Evolutionary conservation across 1,140 invertebrate species (phyloP), one percentile per base, ranked within the genome.

Genomic region (Lucilia cuprina): DNA sequence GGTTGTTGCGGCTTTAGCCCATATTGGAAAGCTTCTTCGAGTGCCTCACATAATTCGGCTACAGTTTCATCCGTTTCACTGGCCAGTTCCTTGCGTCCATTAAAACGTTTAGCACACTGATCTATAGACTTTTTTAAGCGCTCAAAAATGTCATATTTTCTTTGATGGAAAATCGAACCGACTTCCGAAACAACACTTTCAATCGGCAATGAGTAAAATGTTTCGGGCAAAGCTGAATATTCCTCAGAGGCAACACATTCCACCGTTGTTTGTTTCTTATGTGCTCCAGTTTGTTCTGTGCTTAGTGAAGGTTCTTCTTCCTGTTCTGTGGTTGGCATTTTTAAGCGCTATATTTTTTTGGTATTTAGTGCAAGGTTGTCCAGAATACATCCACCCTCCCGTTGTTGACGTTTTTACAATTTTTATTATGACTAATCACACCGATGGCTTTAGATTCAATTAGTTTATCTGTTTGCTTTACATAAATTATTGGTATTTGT

Each of bases 51-150:
- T n/a, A 93, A 85, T n/a, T 91, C 90, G n/a, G 88, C 89, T 30
- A 93, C 92, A 70, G 86, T 93, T 50, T 91, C 91, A 89, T 97
- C 96, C 75, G 93, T 93, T 88, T 97, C 96, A 1, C 96, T 96
- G 5, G 96, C 96, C 70, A 97, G 90, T 90, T 97, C 96, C 82
- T 94, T 94, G 87, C 95, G 94, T 14, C 95, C 95, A 83, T 95
- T 95, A 92, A 95, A 97, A 86, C 95, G 92, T 83, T 93, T 90
- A 78, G 94, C 94, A 86, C 94, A 95, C 85, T 94, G 93, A 92
- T 96, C 96, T 2, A 96, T 95, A 87, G 94, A 94, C 88, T 87
- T 65, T 47, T 88, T 86, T 0, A 90, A 82, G 1, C 89, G 83
- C 60, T 86, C 85, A 84, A 89, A 90, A 14, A 90, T 90, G 21